These are phyloP conservation scores for Pyxicephalus adspersus DNA, from an alignment of 2,113 vertebrate species.

Conservation along the genomic window DNA sequence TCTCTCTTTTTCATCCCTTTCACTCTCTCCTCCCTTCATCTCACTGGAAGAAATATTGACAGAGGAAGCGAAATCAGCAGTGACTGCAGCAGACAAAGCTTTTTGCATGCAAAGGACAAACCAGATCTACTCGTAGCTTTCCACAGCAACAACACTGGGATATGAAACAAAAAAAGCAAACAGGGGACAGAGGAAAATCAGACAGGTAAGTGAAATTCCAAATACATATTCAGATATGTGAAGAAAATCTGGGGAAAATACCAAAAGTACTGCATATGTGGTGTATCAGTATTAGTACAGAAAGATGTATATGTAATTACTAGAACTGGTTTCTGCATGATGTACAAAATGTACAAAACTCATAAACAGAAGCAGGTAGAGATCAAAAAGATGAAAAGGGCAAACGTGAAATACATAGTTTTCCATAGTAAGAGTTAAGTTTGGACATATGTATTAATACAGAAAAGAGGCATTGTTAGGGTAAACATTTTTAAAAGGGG, in stretches of 20 bases:
- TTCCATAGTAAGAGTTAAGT: not conserved
- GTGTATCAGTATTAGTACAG: not conserved
- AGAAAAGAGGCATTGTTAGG: not conserved
- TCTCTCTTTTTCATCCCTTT: constrained; percentile 34
- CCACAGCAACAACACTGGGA: not conserved
- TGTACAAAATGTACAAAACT: not conserved
- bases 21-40: constrained; percentile 42
- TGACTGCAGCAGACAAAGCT: not conserved
- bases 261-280: not conserved
- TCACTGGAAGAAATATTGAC: constrained; percentile 46
- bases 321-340: not conserved
- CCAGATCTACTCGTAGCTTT: constrained; percentile 20
- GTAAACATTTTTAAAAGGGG: not conserved
- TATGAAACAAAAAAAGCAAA: constrained; percentile 1
- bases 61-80: constrained; percentile 21
- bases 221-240: not conserved
- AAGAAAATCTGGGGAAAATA: not conserved
- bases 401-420: no score
- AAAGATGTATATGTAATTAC: not conserved
- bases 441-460: not conserved
- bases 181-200: not conserved
- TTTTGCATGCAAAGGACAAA: constrained; percentile 32
- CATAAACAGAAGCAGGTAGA: not conserved
- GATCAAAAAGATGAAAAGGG: not conserved
- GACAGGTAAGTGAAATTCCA: not conserved